Percentiles rank a stretch among this genome's conserved stretches.
phyloP scores from a whole-genome alignment of 1,140 invertebrate genomes.

The Drosophila fuyamai region DNA sequence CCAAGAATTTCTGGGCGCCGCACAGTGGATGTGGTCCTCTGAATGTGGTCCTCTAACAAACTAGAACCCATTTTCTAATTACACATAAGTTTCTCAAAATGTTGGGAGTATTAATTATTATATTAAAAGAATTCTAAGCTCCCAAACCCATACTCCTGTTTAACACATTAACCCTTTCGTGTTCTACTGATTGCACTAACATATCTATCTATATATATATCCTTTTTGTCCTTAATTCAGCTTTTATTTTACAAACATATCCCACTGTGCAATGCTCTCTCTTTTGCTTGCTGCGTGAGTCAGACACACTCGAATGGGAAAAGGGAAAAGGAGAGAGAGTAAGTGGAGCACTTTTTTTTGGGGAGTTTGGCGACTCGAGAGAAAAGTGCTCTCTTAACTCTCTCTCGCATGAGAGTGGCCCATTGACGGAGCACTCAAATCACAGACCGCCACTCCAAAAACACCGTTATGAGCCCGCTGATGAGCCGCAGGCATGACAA shows the following conservation, averaged over 20 bases:
- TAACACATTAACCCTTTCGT: no score
- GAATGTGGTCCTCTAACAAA: background rate
- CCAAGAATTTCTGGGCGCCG: constrained; percentile 34
- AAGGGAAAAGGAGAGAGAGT: constrained; percentile 6
- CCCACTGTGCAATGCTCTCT: constrained; percentile 19
- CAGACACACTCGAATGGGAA: constrained; percentile 25
- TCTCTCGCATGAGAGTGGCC: constrained; percentile 57
- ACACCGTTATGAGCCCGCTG: constrained; percentile 41
- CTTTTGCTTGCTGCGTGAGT: constrained; percentile 19
- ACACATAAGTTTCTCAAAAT: no score
- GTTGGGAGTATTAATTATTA: no score
- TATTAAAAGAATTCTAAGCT: no score
- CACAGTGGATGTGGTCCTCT: constrained; percentile 6
- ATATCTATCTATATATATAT: background rate
- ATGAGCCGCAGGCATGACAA: constrained; percentile 65
- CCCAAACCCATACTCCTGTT: no score
- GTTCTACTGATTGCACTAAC: no score
- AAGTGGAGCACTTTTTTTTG: constrained; percentile 30
- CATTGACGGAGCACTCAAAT: constrained; percentile 74
- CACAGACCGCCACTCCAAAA: constrained; percentile 48
- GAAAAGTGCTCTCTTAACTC: background rate
- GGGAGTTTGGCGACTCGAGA: constrained; percentile 14
- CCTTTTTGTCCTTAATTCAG: background rate
- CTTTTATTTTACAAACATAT: background rate
- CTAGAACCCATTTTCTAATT: no score